phyloP scores from a whole-genome alignment of 2,888 invertebrate genomes.

The Smittia sp. region DNA sequence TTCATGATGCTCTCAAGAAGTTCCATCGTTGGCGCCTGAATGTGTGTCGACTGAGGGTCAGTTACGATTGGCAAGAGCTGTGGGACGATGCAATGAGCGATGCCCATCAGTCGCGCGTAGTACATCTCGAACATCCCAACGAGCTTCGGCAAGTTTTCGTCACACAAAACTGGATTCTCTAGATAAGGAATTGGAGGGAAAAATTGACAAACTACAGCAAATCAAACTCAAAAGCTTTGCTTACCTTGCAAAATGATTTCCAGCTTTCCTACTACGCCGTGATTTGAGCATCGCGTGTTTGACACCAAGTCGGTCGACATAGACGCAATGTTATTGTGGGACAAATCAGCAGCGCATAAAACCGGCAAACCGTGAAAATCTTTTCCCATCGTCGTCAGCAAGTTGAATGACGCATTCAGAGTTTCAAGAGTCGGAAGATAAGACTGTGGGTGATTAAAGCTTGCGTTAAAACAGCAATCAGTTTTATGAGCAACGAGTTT shows the following conservation, averaged over 20 bases:
- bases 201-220: neutral
- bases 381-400: constrained; percentile 68
- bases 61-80: constrained; percentile 51
- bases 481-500: constrained; percentile 43
- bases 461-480: neutral
- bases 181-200: constrained; percentile 47
- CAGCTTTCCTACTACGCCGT: constrained; percentile 63
- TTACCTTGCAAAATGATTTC: constrained; percentile 79
- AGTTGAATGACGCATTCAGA: constrained; percentile 73
- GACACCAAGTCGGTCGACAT: constrained; percentile 73
- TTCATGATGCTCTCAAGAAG: constrained; percentile 45
- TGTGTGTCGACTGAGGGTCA: constrained; percentile 47
- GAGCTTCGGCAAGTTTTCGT: constrained; percentile 68
- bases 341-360: constrained; percentile 76
- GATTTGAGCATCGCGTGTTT: constrained; percentile 75
- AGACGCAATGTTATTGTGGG: constrained; percentile 70
- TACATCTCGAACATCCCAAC: constrained; percentile 67
- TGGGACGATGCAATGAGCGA: constrained; percentile 57
- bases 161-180: constrained; percentile 82
- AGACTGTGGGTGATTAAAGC: too few relatives aligned
- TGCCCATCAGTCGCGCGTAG: constrained; percentile 70
- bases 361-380: constrained; percentile 82
- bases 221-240: constrained; percentile 45
- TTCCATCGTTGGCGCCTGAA: constrained; percentile 46
- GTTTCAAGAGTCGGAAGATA: constrained; percentile 74